Percentiles rank a stretch among this genome's conserved stretches.
phyloP scores from a whole-genome alignment of 2,797 vertebrate genomes.

The Propithecus perrieri region DNA sequence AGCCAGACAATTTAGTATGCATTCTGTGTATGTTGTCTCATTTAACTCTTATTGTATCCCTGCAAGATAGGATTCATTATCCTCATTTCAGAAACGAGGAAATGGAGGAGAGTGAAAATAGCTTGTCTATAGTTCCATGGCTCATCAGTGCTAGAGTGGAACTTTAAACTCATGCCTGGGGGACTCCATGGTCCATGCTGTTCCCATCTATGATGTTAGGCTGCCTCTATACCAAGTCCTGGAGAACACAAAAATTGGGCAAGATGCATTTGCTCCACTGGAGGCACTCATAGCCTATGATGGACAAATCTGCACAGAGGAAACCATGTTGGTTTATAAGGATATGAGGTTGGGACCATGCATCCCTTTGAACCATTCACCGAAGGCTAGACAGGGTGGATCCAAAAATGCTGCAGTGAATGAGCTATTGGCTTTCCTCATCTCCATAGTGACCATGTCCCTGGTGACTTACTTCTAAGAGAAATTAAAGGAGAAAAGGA shows the following conservation, averaged over 20 bases:
- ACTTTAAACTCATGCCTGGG: background rate
- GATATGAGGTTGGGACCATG: background rate
- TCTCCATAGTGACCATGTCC: conserved; percentile 37
- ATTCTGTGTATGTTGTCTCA: background rate
- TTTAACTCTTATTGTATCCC: background rate
- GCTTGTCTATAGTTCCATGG: background rate
- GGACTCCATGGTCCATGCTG: background rate
- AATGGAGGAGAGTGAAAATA: background rate
- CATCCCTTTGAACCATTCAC: background rate
- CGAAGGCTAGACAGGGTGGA: background rate
- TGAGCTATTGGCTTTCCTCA: background rate
- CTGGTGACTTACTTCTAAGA: conserved; percentile 63
- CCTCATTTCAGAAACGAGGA: background rate
- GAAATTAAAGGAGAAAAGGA: conserved; percentile 52
- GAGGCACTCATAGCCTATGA: background rate
- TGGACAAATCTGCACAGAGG: background rate
- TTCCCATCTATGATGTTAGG: background rate
- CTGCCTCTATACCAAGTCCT: background rate
- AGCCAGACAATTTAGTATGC: background rate
- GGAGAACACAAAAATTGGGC: background rate
- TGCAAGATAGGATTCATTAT: background rate
- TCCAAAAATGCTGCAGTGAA: background rate
- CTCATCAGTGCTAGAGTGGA: background rate
- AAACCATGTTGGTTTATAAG: background rate
- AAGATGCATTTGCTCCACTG: background rate